Conservation (phyloP, 2,113 vertebrate genomes). For the Bambusicola thoracicus region DNA sequence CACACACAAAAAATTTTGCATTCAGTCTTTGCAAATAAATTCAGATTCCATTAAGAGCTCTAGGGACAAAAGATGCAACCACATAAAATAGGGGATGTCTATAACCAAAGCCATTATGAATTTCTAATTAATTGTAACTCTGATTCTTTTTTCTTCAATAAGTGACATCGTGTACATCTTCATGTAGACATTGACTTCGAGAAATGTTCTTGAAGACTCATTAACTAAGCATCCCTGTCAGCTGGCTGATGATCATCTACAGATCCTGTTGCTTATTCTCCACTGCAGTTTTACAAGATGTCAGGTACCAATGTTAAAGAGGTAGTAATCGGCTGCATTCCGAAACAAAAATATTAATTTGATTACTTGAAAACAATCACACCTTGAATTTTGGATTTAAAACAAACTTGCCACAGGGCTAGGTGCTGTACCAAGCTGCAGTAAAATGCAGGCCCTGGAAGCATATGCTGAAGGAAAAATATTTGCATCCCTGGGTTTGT, state of each 20-base stretch:
- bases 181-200: background rate
- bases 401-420: background rate
- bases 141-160: background rate
- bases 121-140: constrained; percentile 24
- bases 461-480: background rate
- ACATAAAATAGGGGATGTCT: background rate
- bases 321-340: background rate
- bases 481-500: background rate
- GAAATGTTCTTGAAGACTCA: background rate
- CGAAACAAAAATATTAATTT: background rate
- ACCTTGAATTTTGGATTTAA: background rate
- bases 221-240: background rate
- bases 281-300: background rate
- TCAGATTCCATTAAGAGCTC: background rate
- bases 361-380: background rate
- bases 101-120: background rate
- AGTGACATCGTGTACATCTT: background rate
- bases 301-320: background rate
- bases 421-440: background rate
- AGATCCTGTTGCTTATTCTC: background rate
- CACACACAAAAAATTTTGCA: background rate
- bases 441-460: background rate
- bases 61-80: background rate
- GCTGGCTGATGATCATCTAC: background rate
- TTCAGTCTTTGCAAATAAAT: constrained; percentile 4